Percentiles rank a stretch among this genome's conserved stretches.
Evolutionary conservation across 2,888 invertebrate genomes (phyloP).

Genomic region (Hyppa rectilinea): DNA sequence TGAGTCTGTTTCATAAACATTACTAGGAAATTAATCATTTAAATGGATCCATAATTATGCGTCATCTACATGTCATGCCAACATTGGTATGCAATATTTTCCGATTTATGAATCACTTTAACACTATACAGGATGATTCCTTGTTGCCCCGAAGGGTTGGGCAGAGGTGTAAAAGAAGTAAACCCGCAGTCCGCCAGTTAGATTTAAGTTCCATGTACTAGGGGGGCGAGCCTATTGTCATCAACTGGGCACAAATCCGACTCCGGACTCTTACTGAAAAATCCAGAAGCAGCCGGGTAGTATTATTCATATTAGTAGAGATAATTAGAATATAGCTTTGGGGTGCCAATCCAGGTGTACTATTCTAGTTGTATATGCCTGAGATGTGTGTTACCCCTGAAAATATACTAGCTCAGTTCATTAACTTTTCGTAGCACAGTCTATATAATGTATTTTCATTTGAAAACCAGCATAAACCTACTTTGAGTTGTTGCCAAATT

Average conservation of each 20-base stretch:
- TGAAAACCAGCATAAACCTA: background rate
- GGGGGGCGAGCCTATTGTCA: no score
- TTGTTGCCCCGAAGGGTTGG: no score
- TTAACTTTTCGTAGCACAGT: background rate
- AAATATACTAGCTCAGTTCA: background rate
- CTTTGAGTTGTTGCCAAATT: background rate
- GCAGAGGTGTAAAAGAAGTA: no score
- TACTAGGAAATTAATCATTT: slow-evolving; percentile 55
- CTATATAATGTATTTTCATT: background rate
- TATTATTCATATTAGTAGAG: no score
- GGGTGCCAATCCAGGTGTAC: background rate
- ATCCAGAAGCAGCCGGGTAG: no score
- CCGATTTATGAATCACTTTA: slow-evolving; percentile 29
- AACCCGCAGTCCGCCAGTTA: no score
- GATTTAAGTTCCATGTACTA: no score
- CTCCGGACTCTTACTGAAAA: no score
- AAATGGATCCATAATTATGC: slow-evolving; percentile 44
- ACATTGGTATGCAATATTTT: slow-evolving; percentile 44
- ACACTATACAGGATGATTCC: no score
- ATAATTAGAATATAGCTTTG: slow-evolving; percentile 15
- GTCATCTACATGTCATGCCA: slow-evolving; percentile 41
- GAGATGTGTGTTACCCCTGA: background rate
- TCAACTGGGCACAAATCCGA: no score
- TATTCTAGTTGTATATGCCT: background rate
- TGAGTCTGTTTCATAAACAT: slow-evolving; percentile 45